A percentile compares a stretch with the other conserved stretches of the same genome.
Evolutionary conservation across 2,888 invertebrate species (phyloP).

Genomic region (Epirrhoe tristata): DNA sequence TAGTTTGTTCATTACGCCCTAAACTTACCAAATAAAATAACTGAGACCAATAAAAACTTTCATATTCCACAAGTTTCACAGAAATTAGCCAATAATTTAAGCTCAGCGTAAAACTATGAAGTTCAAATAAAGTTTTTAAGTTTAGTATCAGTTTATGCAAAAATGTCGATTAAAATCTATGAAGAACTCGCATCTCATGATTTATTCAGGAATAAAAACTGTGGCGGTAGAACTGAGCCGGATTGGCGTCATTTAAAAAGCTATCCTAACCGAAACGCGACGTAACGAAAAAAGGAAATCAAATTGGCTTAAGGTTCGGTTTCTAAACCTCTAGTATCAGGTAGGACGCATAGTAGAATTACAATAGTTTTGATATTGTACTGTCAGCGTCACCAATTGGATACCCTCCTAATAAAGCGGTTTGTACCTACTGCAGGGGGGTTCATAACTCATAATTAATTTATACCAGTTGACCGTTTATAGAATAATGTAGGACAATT

Average conservation of each 20-base stretch:
- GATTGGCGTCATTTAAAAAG: conserved; percentile 42
- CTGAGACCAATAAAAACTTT: conserved; percentile 16
- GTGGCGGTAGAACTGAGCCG: conserved; percentile 19
- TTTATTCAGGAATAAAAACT: conserved; percentile 35
- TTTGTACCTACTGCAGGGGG: no score
- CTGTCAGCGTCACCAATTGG: no score
- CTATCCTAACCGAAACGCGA: conserved; percentile 39
- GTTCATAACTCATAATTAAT: no score
- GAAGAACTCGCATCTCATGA: conserved; percentile 30
- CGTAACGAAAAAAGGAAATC: conserved; percentile 40
- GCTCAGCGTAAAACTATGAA: conserved; percentile 17
- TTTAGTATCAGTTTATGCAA: conserved; percentile 26
- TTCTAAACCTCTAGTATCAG: background rate
- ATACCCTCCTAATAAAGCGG: no score
- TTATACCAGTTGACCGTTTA: no score
- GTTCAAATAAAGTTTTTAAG: conserved; percentile 24
- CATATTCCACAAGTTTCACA: background rate
- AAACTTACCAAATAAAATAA: conserved; percentile 27
- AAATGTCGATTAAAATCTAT: conserved; percentile 32
- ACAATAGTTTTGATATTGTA: no score
- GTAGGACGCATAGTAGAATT: no score
- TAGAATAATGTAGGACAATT: no score
- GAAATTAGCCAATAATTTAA: conserved; percentile 18
- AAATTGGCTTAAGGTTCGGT: conserved; percentile 39
- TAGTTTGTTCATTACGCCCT: conserved; percentile 34